Percentiles rank a stretch among this genome's conserved stretches.
These are phyloP conservation scores for Electrophaes corylata DNA, from an alignment of 2,888 invertebrate genomes.

Conservation along the genomic window DNA sequence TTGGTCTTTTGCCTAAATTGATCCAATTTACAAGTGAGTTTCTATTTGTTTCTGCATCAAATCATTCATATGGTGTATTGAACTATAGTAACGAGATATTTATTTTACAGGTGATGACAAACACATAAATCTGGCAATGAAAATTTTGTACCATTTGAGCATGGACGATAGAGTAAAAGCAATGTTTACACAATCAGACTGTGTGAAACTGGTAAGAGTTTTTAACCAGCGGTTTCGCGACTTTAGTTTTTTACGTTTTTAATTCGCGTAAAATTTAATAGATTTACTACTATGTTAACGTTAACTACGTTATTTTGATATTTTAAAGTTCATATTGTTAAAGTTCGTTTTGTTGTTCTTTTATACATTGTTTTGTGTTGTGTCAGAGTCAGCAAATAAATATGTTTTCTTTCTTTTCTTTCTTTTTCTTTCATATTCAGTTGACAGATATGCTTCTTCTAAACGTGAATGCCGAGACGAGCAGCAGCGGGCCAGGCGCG, in stretches of 20 bases:
- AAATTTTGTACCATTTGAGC: slow-evolving; percentile 95
- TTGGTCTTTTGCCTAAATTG: slow-evolving; percentile 94
- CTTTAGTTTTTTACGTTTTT: too few relatives aligned
- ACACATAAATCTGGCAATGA: slow-evolving; percentile 90
- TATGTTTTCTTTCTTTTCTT: too few relatives aligned
- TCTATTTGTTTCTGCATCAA: slow-evolving; percentile 32
- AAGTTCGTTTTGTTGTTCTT: too few relatives aligned
- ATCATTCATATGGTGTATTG: neutral
- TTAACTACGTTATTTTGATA: too few relatives aligned
- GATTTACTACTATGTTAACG: too few relatives aligned
- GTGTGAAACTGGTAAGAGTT: slow-evolving; percentile 90
- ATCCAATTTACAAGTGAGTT: slow-evolving; percentile 92
- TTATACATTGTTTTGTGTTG: too few relatives aligned
- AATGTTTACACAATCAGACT: slow-evolving; percentile 97
- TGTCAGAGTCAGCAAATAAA: too few relatives aligned
- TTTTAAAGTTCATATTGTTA: too few relatives aligned
- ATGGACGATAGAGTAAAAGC: slow-evolving; percentile 97
- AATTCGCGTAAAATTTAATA: too few relatives aligned
- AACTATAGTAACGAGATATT: neutral
- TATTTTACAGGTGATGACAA: slow-evolving; percentile 87
- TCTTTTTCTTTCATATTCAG: slow-evolving; percentile 59
- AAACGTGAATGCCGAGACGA: slow-evolving; percentile 91
- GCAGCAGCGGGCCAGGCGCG: slow-evolving; percentile 59
- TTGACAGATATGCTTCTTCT: slow-evolving; percentile 91
- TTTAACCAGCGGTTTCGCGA: too few relatives aligned